Evolutionary conservation across 2,113 vertebrate species (phyloP).

Genomic region (Dasypus novemcinctus): DNA sequence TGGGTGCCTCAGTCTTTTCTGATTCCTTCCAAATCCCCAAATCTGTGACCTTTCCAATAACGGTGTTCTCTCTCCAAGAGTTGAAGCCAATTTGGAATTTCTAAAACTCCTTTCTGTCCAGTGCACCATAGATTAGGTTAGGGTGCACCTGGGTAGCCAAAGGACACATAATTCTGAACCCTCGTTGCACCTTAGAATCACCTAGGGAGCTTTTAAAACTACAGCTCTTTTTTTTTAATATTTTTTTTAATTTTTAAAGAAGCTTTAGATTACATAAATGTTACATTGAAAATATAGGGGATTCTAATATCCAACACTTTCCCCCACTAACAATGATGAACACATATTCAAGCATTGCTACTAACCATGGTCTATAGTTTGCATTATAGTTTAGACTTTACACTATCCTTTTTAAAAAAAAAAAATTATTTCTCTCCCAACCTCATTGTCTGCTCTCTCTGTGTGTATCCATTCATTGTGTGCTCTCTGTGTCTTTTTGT

Average conservation of each 20-base stretch:
- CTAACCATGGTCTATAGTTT: no score
- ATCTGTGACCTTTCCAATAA: not conserved
- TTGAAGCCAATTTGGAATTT: not conserved
- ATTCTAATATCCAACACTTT: no score
- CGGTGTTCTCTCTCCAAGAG: not conserved
- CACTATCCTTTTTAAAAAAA: no score
- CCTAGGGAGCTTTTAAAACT: not conserved
- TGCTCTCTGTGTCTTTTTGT: no score
- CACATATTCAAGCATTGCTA: no score
- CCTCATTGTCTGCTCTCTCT: no score
- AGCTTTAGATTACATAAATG: no score
- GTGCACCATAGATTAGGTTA: not conserved
- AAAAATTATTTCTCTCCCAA: no score
- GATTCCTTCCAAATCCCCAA: not conserved
- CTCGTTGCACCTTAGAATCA: not conserved
- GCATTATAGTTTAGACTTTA: no score
- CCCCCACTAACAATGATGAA: no score
- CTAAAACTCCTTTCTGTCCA: not conserved
- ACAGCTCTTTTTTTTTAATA: not conserved
- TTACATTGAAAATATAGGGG: no score
- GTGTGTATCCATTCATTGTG: rapidly evolving
- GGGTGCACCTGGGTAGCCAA: not conserved
- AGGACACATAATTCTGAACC: not conserved
- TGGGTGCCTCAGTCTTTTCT: not conserved
- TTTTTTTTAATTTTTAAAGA: no score